Base-by-base conservation (phyloP, 1,140 invertebrate species). In the Polyergus mexicanus region DNA sequence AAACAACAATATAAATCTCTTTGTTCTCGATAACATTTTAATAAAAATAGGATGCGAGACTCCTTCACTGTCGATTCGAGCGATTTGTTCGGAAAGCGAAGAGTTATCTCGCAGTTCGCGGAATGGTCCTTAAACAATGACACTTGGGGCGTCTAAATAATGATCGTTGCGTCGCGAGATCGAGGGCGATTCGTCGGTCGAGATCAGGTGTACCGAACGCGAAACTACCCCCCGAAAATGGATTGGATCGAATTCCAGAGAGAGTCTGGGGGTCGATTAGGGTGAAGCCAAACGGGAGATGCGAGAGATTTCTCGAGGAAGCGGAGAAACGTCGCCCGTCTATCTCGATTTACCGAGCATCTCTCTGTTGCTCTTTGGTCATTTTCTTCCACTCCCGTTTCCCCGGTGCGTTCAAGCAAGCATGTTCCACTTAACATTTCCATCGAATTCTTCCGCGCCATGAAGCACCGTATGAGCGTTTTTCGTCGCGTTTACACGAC, bases 391-490 rank as follows among this genome's bases (percentile, higher is more conserved):
- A 65, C 62, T 44, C 41, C 66, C 78, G 63, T 65, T 58, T 71
- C 16, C 68, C 60, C 22, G 32, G 22, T 77, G 62, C 69, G 69
- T 51, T 44, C 62, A 71, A 90, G 77, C 74, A 75, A 81, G 32
- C 75, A 83, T 71, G 65, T 87, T 74, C 13, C 65, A 58, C 60
- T 92, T 93, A 92, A 93, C 86, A 91, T 93, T 93, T 93, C 88
- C 91, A 91, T 92, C 87, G 92, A 93, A 92, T 92, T 91, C 88
- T 92, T 91, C 90, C 89, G 84, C 88, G 60, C 88, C 92, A 92
- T 93, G 54, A 83, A 83, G 54, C 68, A 83, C 68, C 38, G 68
- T 74, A 83, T 83, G 78, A 83, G 54, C 54, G 78, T 83, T 72
- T 83, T 74, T 83, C 54, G 54, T 83, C 68, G 54, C 78, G 78